Conservation (phyloP, 1,140 invertebrate genomes). For the Caenorhabditis tropicalis region DNA sequence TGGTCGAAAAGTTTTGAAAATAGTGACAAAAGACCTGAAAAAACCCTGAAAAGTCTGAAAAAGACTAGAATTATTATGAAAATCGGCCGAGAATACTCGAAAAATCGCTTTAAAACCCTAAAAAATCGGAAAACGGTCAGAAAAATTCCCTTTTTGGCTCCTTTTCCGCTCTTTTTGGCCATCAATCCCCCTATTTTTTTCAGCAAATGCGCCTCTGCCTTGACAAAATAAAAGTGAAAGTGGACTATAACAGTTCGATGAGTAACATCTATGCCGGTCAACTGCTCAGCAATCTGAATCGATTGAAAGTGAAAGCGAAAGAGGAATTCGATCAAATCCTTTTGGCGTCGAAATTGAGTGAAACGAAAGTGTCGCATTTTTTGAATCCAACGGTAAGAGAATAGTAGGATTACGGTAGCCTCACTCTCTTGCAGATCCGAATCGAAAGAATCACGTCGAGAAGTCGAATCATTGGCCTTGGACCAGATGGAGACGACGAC, state of each 20-base stretch:
- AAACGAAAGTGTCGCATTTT: neutral
- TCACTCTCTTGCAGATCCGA: neutral
- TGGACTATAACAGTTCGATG: neutral
- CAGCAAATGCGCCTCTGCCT: constrained; percentile 16
- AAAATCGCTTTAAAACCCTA: no score
- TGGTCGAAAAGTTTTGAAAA: no score
- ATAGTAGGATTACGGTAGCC: neutral
- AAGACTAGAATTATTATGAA: no score
- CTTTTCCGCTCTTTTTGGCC: neutral
- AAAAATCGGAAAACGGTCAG: no score
- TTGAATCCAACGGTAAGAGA: neutral
- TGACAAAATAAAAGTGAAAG: constrained; percentile 6
- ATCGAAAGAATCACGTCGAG: constrained; percentile 12
- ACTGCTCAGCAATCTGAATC: neutral
- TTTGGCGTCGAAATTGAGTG: neutral
- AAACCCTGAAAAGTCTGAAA: no score
- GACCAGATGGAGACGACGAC: neutral
- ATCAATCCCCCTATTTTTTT: neutral
- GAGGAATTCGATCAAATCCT: neutral
- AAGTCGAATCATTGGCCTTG: neutral
- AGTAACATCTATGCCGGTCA: neutral
- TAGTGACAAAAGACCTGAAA: no score
- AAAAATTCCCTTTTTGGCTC: no score
- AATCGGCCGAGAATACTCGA: no score
- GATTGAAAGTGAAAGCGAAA: constrained; percentile 17